Base-by-base conservation (phyloP, 2,888 invertebrate genomes). In the Melieria omissa region DNA sequence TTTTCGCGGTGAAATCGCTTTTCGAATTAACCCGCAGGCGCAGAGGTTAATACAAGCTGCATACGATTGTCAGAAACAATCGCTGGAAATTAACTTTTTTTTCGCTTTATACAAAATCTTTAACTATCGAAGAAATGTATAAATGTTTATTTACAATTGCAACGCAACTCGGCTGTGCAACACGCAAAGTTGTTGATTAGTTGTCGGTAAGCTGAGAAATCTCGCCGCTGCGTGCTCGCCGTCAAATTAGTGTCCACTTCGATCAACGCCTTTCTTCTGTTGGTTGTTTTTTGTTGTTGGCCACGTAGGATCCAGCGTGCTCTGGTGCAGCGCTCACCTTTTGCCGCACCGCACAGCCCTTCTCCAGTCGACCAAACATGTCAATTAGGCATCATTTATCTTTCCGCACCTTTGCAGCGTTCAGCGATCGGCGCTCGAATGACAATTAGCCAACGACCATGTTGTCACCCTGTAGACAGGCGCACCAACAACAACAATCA, bases 331-430 rank as follows among this genome's bases (percentile, higher is more conserved):
- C 14, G 14, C 9, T 29, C 9, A 14, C 7, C n/a, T 54, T 12
- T 65, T 10, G 45, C 46, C 9, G 7, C 2, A 6, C 41, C 29
- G 10, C 47, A 63, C 7, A 63, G 12, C 1, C 14, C 9, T 12
- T 5, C 52, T 29, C 5, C 52, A 8, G 61, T 55, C 54, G 52
- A 55, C 69, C 29, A 62, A 69, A 69, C 69, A 69, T 69, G 69
- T 69, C 69, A 63, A 69, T 69, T 69, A 62, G 69, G 45, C 55
- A 63, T 69, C 69, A 69, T 69, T 69, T 69, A 69, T 69, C 69
- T 69, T 69, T 52, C 62, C 61, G 52, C 69, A 69, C 61, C 69
- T 62, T 54, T 6, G 12, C 52, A 52, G 52, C 14, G 12, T 52
- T 52, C 12, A 52, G 4, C 12, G 42, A 61, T 29, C 29, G 29